Conservation (phyloP, 2,113 vertebrate species). For the Theristicus caerulescens region DNA sequence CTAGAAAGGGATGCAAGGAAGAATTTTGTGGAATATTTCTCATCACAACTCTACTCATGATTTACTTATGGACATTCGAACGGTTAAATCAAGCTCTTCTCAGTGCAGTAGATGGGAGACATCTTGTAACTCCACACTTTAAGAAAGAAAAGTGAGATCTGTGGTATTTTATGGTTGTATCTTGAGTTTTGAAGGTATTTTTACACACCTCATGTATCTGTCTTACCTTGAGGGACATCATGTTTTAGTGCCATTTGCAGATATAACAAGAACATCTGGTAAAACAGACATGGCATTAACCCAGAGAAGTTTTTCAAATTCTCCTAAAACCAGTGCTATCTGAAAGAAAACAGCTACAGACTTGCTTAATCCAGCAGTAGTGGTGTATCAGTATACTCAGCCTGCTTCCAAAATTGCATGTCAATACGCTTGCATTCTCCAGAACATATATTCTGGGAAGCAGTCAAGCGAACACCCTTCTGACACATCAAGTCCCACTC, state of each 20-base stretch:
- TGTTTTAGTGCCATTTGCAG: neutral
- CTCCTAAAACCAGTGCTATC: neutral
- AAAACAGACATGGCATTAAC: neutral
- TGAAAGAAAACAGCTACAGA: neutral
- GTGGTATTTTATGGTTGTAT: neutral
- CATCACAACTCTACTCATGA: neutral
- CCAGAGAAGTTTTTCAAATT: neutral
- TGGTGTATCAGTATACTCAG: too few relatives aligned
- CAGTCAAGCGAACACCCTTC: neutral
- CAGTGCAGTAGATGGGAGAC: neutral
- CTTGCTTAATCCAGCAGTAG: neutral
- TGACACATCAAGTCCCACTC: neutral
- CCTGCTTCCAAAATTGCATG: neutral
- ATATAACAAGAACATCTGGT: neutral
- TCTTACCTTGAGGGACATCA: neutral
- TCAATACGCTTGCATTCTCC: accelerated
- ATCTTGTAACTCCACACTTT: neutral
- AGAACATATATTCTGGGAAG: accelerated
- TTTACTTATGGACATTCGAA: neutral
- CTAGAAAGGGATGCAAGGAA: neutral
- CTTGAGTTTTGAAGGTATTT: neutral
- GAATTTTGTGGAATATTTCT: neutral
- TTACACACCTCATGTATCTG: neutral
- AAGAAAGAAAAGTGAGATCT: neutral
- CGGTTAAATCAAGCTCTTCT: neutral